phyloP scores from a whole-genome alignment of 2,888 invertebrate species.

The Metacarcinus magister region DNA sequence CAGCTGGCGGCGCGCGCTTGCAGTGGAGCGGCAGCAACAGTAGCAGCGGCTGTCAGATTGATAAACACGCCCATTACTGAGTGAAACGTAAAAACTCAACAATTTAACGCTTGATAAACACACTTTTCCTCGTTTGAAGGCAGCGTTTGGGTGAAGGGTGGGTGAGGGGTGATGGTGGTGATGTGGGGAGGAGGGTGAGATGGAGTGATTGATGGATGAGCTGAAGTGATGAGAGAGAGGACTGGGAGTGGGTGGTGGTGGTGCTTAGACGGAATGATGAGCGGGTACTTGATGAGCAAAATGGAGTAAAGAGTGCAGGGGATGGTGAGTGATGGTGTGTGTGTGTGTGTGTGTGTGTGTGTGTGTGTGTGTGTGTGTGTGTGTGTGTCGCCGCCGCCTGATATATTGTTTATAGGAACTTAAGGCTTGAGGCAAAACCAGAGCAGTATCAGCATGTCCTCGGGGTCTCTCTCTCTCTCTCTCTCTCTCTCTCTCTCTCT shows the following conservation, averaged over 20 bases:
- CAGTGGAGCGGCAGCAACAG: not conserved
- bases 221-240: not conserved
- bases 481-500: no score
- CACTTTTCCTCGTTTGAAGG: not conserved
- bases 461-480: no score
- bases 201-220: not conserved
- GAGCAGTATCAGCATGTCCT: no score
- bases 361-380: constrained; percentile 35
- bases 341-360: constrained; percentile 60
- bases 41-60: not conserved
- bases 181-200: not conserved
- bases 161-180: not conserved
- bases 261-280: not conserved
- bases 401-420: not conserved
- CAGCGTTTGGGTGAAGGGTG: not conserved
- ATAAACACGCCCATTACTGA: not conserved
- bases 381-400: not conserved
- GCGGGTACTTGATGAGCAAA: not conserved
- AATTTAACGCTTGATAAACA: constrained; percentile 36
- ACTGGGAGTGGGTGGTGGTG: not conserved
- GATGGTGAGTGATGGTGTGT: not conserved
- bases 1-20: not conserved
- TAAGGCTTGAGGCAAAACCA: not conserved
- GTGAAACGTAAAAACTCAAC: not conserved
- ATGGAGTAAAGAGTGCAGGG: not conserved